Percentiles rank a stretch among this genome's conserved stretches.
These are phyloP conservation scores for Oeneis ivallda DNA, from an alignment of 2,888 invertebrate species.

Conservation along the genomic window DNA sequence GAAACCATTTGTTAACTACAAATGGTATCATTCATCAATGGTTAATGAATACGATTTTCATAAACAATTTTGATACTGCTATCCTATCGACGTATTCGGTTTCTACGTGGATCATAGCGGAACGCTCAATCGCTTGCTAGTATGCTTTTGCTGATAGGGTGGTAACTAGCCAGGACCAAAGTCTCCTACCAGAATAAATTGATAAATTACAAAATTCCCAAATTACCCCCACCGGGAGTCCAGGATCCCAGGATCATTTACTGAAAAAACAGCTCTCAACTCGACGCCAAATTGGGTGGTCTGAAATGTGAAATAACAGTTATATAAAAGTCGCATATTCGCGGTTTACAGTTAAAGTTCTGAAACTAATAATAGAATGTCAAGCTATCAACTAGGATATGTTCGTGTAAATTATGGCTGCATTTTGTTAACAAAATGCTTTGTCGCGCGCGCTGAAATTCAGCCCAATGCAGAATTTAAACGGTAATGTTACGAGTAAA, in stretches of 20 bases:
- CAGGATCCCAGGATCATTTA: no score
- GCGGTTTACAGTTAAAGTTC: conserved; percentile 9
- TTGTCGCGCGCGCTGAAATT: conserved; percentile 17
- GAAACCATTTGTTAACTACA: no score
- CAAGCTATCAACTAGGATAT: conserved; percentile 21
- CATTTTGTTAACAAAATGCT: conserved; percentile 19
- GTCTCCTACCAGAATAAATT: not conserved
- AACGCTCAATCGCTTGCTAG: not conserved
- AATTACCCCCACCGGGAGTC: no score
- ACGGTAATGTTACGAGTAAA: not conserved
- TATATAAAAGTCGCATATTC: conserved; percentile 1
- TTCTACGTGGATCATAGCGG: no score
- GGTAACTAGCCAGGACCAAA: not conserved
- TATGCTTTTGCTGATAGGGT: not conserved
- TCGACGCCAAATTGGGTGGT: no score
- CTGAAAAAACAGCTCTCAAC: no score
- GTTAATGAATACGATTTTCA: no score
- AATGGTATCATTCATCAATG: no score
- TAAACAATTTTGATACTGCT: no score
- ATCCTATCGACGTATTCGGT: no score
- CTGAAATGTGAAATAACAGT: not conserved
- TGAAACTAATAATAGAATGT: conserved; percentile 20
- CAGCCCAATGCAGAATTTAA: not conserved
- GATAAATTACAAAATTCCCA: no score
- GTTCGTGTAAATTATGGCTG: conserved; percentile 26